A percentile compares a stretch with the other conserved stretches of the same genome.
Evolutionary conservation across 2,888 invertebrate genomes (phyloP).

Genomic region (Tachystola acroxantha): DNA sequence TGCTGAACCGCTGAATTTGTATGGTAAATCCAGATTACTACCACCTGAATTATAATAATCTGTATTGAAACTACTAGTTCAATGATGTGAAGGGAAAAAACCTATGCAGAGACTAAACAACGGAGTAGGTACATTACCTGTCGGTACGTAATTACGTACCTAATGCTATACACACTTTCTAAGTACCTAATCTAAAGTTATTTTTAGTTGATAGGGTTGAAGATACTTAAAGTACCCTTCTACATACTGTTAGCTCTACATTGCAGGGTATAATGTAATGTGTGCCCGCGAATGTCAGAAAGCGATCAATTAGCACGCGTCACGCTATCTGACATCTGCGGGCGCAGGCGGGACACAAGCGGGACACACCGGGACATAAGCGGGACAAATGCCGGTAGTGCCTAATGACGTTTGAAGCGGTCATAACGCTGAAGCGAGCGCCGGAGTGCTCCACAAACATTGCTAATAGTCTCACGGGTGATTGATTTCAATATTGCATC

Average conservation of each 20-base stretch:
- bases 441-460: slow-evolving; percentile 17
- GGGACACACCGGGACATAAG: slow-evolving; percentile 22
- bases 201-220: too few species aligned
- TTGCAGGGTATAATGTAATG: neutral
- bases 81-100: too few species aligned
- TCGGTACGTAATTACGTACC: too few species aligned
- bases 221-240: too few species aligned
- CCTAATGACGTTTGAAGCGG: slow-evolving; percentile 24
- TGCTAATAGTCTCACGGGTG: slow-evolving; percentile 1
- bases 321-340: slow-evolving; percentile 42
- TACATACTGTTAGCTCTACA: neutral
- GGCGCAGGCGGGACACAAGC: slow-evolving; percentile 25
- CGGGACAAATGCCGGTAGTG: slow-evolving; percentile 15
- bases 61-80: too few species aligned
- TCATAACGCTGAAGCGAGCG: slow-evolving; percentile 18
- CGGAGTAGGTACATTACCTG: too few species aligned
- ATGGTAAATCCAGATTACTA: too few species aligned
- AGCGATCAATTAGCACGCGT: slow-evolving; percentile 50
- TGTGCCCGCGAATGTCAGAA: slow-evolving; percentile 34
- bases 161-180: too few species aligned
- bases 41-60: too few species aligned
- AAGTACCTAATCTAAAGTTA: too few species aligned
- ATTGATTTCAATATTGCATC: slow-evolving; percentile 2
- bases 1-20: too few species aligned
- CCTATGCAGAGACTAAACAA: too few species aligned